These are phyloP conservation scores for Cirrhinus mrigala DNA, from an alignment of 2,797 vertebrate genomes.

Conservation along the genomic window DNA sequence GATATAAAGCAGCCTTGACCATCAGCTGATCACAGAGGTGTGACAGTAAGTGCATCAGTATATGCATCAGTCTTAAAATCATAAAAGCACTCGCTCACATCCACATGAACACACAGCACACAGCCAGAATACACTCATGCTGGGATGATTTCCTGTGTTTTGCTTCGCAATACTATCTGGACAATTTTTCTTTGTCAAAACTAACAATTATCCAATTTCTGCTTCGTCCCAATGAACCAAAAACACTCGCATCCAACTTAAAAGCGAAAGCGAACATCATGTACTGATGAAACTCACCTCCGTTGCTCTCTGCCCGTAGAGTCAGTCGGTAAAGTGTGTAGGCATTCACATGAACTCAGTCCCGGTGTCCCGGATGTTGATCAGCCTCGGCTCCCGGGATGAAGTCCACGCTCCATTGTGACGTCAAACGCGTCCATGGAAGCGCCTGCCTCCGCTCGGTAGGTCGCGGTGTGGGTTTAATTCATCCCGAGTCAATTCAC, in stretches of 20 bases:
- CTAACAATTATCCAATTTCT: background rate
- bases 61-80: background rate
- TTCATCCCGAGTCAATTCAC: background rate
- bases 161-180: background rate
- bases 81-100: background rate
- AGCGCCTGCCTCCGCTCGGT: background rate
- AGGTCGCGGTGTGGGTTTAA: background rate
- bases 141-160: background rate
- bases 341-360: conserved; percentile 50
- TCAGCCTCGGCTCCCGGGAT: conserved; percentile 71
- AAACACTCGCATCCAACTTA: background rate
- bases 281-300: conserved; percentile 31
- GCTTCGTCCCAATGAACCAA: background rate
- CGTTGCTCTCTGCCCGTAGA: conserved; percentile 1
- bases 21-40: background rate
- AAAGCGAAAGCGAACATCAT: background rate
- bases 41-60: background rate
- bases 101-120: background rate
- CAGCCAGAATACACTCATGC: background rate
- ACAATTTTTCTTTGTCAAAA: background rate
- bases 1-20: background rate
- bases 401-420: conserved; percentile 70
- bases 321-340: conserved; percentile 36
- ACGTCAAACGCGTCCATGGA: conserved; percentile 69
- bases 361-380: conserved; percentile 64